phyloP scores from a whole-genome alignment of 2,888 invertebrate species.

The Leptogaster cylindrica region DNA sequence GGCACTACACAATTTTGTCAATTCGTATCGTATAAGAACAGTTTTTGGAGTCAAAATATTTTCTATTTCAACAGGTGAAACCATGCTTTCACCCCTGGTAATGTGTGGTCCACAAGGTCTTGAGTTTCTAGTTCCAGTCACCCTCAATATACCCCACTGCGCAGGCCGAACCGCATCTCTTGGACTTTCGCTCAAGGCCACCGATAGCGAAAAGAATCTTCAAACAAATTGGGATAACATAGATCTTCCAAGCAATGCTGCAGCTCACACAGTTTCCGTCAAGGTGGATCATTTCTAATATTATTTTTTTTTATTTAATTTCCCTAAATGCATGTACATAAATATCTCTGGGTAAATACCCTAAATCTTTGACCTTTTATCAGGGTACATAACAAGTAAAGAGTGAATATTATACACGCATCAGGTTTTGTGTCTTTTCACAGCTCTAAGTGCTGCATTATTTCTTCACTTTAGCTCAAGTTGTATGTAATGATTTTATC shows the following conservation, averaged over 20 bases:
- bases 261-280: slow-evolving; percentile 86
- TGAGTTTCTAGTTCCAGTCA: slow-evolving; percentile 86
- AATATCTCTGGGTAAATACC: background rate
- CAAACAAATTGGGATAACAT: slow-evolving; percentile 87
- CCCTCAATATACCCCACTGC: slow-evolving; percentile 88
- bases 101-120: slow-evolving; percentile 97
- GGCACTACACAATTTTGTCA: background rate
- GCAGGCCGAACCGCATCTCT: slow-evolving; percentile 79
- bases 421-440: slow-evolving; percentile 15
- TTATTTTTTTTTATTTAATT: background rate
- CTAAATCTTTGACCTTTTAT: too few species aligned
- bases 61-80: slow-evolving; percentile 75
- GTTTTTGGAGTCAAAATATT: too few species aligned
- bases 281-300: slow-evolving; percentile 87
- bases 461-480: too few species aligned
- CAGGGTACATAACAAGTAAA: background rate
- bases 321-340: background rate
- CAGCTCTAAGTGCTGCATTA: too few species aligned
- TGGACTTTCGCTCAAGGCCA: slow-evolving; percentile 78
- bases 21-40: background rate
- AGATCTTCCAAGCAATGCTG: slow-evolving; percentile 80
- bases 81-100: slow-evolving; percentile 90
- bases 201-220: slow-evolving; percentile 82
- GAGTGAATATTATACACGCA: background rate
- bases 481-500: background rate